phyloP scores from a whole-genome alignment of 2,888 invertebrate species.

The Eupithecia insigniata region DNA sequence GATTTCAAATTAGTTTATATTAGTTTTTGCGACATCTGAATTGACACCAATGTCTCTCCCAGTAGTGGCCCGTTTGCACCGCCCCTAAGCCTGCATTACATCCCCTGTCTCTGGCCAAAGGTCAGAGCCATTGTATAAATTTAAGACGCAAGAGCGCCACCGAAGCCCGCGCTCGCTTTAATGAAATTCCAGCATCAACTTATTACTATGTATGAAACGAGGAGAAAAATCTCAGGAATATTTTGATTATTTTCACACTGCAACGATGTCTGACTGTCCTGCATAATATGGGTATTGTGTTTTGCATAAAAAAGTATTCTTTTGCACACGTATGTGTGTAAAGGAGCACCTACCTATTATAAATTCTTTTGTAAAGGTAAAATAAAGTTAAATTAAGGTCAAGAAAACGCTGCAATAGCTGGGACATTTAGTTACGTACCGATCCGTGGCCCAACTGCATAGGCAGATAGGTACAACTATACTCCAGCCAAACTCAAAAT shows the following conservation, averaged over 20 bases:
- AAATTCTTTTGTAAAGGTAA: no score
- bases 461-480: no score
- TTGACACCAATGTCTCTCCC: no score
- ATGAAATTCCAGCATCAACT: constrained; percentile 27
- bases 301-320: constrained; percentile 4
- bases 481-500: no score
- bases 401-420: no score
- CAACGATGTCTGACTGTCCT: not conserved
- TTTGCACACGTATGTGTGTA: not conserved
- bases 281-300: constrained; percentile 5
- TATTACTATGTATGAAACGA: constrained; percentile 29
- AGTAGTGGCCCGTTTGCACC: constrained; percentile 1
- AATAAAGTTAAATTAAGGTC: no score
- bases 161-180: constrained; percentile 20
- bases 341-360: no score
- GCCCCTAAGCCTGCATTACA: constrained; percentile 2
- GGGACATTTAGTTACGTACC: no score
- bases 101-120: constrained; percentile 28
- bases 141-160: constrained; percentile 32
- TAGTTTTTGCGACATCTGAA: no score
- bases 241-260: constrained; percentile 15
- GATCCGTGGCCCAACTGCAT: no score
- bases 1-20: no score
- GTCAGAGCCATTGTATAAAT: constrained; percentile 45
- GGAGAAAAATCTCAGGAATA: constrained; percentile 17